Evolutionary conservation across 2,888 invertebrate genomes (phyloP), one percentile per base, ranked within the genome.

Genomic region (Parnassius mnemosyne): DNA sequence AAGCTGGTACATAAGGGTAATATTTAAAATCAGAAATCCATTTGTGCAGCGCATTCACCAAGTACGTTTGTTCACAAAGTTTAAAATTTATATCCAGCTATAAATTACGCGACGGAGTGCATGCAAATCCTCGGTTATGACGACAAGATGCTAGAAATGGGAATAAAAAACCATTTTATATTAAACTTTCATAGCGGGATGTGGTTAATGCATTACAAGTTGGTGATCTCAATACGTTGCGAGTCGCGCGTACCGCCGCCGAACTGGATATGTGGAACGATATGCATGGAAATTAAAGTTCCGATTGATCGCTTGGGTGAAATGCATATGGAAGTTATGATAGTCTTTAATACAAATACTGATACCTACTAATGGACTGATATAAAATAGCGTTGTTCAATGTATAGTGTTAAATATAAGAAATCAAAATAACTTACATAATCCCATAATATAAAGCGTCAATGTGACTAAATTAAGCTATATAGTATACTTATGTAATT

Each of bases 161-260:
- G 56, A 68, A 73, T 69, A 72, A 73, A 73, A 73, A 71, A 69
- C 69, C 73, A 66, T 69, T 72, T 68, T 63, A 72, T 76, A 83
- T 80, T 76, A 77, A 78, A 78, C 70, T 80, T 77, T 76, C 74
- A 76, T 75, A 73, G 70, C 61, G 67, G 61, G 68, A 67, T 73
- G 76, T 74, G 71, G 72, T 77, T 78, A 80, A 80, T 81, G 81
- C 79, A 81, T 80, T 74, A 77, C 76, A 75, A 76, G 74, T 34
- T 34, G 5, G 34, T 64, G 76, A 74, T 73, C 74, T 75, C 79
- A 80, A 81, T 82, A 80, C 76, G 68, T 64, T 66, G 76, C 78
- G 73, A 76, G 77, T 73, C 73, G 52, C 34, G 70, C 71, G 69
- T 73, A 64, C 65, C 66, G 62, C 64, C 66, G 61, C 53, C 9